Percentiles rank a stretch among this genome's conserved stretches.
phyloP scores from a whole-genome alignment of 1,140 invertebrate genomes.

The Achatina immaculata region DNA sequence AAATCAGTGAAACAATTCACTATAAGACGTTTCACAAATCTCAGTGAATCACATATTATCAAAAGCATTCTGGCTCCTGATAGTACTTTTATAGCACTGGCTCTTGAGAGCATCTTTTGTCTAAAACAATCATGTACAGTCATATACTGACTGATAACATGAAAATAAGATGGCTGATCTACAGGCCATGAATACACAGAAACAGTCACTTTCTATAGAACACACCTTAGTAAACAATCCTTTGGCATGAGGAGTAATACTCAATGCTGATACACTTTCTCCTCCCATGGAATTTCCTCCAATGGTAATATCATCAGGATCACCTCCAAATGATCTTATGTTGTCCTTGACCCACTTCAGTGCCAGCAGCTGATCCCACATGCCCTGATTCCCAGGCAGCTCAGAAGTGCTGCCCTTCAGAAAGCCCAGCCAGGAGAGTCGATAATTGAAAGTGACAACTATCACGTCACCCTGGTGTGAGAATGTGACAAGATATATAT shows the following conservation, averaged over 20 bases:
- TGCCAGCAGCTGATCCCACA: conserved; percentile 90
- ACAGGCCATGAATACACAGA: neutral
- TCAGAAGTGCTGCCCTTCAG: conserved; percentile 40
- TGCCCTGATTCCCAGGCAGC: conserved; percentile 73
- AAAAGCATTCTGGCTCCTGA: too few species aligned
- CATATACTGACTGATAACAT: too few species aligned
- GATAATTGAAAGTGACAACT: conserved; percentile 74
- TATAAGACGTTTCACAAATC: too few species aligned
- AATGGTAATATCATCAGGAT: conserved; percentile 52
- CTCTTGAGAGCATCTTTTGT: too few species aligned
- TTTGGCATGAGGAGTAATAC: conserved; percentile 8
- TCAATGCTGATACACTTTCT: conserved; percentile 20
- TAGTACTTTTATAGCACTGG: too few species aligned
- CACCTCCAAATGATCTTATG: conserved; percentile 57
- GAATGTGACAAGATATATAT: too few species aligned
- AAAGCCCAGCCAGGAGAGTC: conserved; percentile 71
- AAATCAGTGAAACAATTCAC: too few species aligned
- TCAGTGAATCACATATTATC: too few species aligned
- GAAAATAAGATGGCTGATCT: too few species aligned
- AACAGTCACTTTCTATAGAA: neutral
- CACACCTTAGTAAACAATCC: conserved; percentile 27
- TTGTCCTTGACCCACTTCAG: conserved; percentile 80
- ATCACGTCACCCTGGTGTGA: conserved; percentile 69
- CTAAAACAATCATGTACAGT: too few species aligned
- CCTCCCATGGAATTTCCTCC: conserved; percentile 50